Evolutionary conservation across 2,113 vertebrate species (phyloP), one percentile per base, ranked within the genome.

Genomic region (Toxotes chatareus): DNA sequence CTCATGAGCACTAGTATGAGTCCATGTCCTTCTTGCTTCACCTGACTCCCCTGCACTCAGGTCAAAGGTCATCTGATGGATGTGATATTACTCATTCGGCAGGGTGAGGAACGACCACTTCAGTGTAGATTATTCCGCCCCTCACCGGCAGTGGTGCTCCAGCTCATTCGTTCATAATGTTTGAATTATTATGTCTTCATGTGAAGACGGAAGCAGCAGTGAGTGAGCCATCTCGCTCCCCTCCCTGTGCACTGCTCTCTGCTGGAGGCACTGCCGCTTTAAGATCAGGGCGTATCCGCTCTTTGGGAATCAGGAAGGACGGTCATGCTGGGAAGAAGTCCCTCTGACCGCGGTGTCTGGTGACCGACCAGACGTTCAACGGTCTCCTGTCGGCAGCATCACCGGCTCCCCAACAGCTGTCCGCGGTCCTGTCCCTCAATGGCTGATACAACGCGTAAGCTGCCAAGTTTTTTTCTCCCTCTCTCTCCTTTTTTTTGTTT

Each of bases 261-360:
- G 80, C 21, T 3, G 34, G 11, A 6, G 68, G 67, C 74, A 1
- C 44, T 53, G 17, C 17, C 27, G 0, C 72, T 81, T 66, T 79
- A 73, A 80, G n/a, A 73, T 23, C 16, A 88, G 86, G 93, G 91
- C 86, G 91, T 90, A 51, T 85, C 59, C 76, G 5, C 38, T 59
- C 4, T 49, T 27, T 3, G 61, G 32, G 60, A 88, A 85, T 71
- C 77, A 82, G 90, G 93, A 92, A 93, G 76, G 59, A 46, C 74
- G 71, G 53, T 64, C 12, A 9, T 17, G 62, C 68, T 23, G 3
- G 31, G 1, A 0, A 12, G 2, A 63, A 72, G 23, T 51, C 10
- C 71, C 66, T 44, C 65, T 73, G 36, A 79, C 46, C 76, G 53
- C 21, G 0, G 13, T n/a, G 3, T 1, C 1, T 13, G 46, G 12